A percentile compares a stretch with the other conserved stretches of the same genome.
phyloP scores from a whole-genome alignment of 2,888 invertebrate genomes.

The Heliconius erato region DNA sequence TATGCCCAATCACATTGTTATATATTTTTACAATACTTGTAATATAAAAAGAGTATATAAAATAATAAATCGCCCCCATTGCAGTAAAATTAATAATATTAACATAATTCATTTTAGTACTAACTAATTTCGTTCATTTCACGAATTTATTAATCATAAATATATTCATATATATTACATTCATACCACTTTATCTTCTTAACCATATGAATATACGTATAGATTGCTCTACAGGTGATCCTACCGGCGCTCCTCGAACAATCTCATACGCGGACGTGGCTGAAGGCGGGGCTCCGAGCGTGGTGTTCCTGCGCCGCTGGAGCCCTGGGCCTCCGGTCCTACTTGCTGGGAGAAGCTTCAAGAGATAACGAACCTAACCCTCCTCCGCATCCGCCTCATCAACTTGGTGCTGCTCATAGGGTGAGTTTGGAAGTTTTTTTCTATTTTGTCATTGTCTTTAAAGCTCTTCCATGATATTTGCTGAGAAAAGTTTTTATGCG shows the following conservation, averaged over 20 bases:
- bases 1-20: too few species aligned
- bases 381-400: slow-evolving; percentile 73
- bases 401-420: slow-evolving; percentile 92
- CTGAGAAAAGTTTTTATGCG: too few species aligned
- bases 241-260: slow-evolving; percentile 98
- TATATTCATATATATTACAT: neutral
- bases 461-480: neutral
- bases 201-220: slow-evolving; percentile 16
- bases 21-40: too few species aligned
- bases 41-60: too few species aligned
- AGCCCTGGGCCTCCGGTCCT: slow-evolving; percentile 94
- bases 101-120: neutral
- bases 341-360: slow-evolving; percentile 91
- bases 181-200: slow-evolving; percentile 8
- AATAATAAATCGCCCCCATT: neutral
- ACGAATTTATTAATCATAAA: neutral
- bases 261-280: slow-evolving; percentile 97
- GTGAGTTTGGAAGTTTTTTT: slow-evolving; percentile 53
- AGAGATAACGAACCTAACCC: slow-evolving; percentile 67
- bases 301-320: slow-evolving; percentile 96
- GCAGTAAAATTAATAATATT: neutral
- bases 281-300: slow-evolving; percentile 94
- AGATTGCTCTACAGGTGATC: slow-evolving; percentile 88
- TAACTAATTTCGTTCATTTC: neutral
- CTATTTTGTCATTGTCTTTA: neutral